Evolutionary conservation across 2,113 vertebrate genomes (phyloP).

Genomic region (Xenotilapia flavipinnis): DNA sequence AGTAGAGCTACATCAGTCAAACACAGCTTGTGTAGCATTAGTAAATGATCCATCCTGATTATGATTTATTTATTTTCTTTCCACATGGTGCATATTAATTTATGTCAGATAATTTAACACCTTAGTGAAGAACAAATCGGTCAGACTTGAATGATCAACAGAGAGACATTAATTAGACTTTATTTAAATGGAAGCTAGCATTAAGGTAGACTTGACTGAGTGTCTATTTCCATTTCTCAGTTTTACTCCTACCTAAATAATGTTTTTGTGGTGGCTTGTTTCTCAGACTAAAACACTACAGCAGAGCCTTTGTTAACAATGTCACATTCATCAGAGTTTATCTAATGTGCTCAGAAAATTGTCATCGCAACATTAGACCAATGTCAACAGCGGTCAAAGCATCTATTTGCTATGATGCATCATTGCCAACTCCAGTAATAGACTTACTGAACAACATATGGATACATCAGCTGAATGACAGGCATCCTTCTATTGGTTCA

Average conservation of each 20-base stretch:
- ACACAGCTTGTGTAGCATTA: neutral
- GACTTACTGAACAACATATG: neutral
- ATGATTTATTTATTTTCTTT: neutral
- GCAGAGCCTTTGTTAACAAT: neutral
- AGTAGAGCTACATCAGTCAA: neutral
- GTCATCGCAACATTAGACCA: neutral
- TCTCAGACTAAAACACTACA: neutral
- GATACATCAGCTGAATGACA: neutral
- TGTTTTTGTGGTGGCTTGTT: neutral
- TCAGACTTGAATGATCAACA: neutral
- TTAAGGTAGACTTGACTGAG: neutral
- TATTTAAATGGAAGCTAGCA: neutral
- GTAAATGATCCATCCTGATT: neutral
- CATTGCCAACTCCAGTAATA: neutral
- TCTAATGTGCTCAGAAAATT: constrained; percentile 3
- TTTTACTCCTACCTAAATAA: neutral
- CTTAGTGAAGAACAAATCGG: neutral
- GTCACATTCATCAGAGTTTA: constrained; percentile 9
- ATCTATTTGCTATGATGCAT: neutral
- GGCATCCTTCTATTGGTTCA: neutral
- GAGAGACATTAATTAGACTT: neutral
- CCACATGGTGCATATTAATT: neutral
- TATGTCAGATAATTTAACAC: neutral
- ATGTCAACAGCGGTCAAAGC: neutral
- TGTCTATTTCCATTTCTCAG: neutral